These are phyloP conservation scores for Agrotis puta DNA, from an alignment of 2,888 invertebrate genomes.

Conservation along the genomic window DNA sequence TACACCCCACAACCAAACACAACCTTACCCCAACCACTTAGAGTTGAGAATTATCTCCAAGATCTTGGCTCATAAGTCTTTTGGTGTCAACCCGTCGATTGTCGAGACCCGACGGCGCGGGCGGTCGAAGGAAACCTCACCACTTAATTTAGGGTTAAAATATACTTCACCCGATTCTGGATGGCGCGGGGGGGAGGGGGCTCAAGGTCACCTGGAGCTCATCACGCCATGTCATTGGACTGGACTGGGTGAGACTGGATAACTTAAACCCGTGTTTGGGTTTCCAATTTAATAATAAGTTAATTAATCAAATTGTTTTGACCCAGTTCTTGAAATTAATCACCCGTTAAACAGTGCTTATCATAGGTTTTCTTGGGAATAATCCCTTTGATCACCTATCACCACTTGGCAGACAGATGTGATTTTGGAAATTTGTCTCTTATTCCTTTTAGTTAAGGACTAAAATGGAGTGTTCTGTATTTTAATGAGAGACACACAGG, in stretches of 20 bases:
- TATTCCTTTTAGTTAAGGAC: too few relatives aligned
- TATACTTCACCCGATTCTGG: constrained; percentile 79
- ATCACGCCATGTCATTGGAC: constrained; percentile 64
- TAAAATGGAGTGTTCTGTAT: not conserved
- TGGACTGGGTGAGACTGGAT: constrained; percentile 8
- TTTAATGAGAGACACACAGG: not conserved
- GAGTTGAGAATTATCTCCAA: constrained; percentile 32
- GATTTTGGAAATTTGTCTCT: not conserved
- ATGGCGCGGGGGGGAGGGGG: constrained; percentile 53
- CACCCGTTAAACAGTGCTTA: not conserved
- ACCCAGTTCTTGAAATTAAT: not conserved
- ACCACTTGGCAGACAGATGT: not conserved
- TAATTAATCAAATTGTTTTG: not conserved
- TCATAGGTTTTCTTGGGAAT: not conserved
- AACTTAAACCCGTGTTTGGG: constrained; percentile 1
- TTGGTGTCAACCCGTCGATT: constrained; percentile 37
- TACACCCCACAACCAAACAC: constrained; percentile 21
- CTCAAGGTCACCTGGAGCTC: constrained; percentile 80
- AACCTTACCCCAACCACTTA: constrained; percentile 46
- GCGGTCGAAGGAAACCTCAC: constrained; percentile 76
- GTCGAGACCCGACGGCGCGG: constrained; percentile 85
- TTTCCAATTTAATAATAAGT: not conserved
- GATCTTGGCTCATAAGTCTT: constrained; percentile 56
- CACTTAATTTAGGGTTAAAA: constrained; percentile 86
- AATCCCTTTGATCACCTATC: not conserved